Percentiles rank a stretch among this genome's conserved stretches.
Evolutionary conservation across 1,140 invertebrate species (phyloP).

Genomic region (Dufourea novaeangliae): DNA sequence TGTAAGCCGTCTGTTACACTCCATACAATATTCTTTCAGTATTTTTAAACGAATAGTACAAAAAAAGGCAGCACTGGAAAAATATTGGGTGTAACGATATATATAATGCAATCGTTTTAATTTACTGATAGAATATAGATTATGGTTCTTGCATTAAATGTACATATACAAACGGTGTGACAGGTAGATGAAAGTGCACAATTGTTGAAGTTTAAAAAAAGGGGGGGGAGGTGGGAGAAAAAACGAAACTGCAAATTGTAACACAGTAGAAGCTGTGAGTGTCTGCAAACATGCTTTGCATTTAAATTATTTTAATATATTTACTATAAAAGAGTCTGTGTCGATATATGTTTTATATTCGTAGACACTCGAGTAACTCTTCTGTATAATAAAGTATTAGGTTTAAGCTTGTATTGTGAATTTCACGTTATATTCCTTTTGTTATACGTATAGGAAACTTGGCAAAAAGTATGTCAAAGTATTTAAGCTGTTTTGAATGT

Average conservation of each 20-base stretch:
- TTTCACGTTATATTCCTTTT: slow-evolving; percentile 44
- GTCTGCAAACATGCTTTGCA: slow-evolving; percentile 43
- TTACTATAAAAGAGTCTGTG: slow-evolving; percentile 41
- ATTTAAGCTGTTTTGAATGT: slow-evolving; percentile 11
- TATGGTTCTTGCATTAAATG: slow-evolving; percentile 51
- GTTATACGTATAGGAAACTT: slow-evolving; percentile 45
- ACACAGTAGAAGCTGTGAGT: slow-evolving; percentile 40
- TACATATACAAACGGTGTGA: slow-evolving; percentile 46
- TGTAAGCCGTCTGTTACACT: slow-evolving; percentile 51
- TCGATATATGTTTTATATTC: slow-evolving; percentile 59
- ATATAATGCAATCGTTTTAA: slow-evolving; percentile 56
- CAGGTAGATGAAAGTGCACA: slow-evolving; percentile 47
- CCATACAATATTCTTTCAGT: slow-evolving; percentile 64
- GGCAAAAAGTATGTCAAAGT: not conserved
- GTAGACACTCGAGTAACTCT: slow-evolving; percentile 49
- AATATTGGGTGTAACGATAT: slow-evolving; percentile 25
- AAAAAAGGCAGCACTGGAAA: slow-evolving; percentile 48
- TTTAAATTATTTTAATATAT: slow-evolving; percentile 47
- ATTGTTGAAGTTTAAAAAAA: slow-evolving; percentile 62
- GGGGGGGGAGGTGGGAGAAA: not conserved
- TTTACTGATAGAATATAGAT: slow-evolving; percentile 67
- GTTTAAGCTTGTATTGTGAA: slow-evolving; percentile 41
- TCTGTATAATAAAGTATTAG: slow-evolving; percentile 48
- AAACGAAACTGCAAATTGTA: slow-evolving; percentile 40
- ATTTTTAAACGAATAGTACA: slow-evolving; percentile 67